These are phyloP conservation scores for Micromussa lordhowensis DNA, from an alignment of 92 coral and sea anemone genomes.

Conservation along the genomic window DNA sequence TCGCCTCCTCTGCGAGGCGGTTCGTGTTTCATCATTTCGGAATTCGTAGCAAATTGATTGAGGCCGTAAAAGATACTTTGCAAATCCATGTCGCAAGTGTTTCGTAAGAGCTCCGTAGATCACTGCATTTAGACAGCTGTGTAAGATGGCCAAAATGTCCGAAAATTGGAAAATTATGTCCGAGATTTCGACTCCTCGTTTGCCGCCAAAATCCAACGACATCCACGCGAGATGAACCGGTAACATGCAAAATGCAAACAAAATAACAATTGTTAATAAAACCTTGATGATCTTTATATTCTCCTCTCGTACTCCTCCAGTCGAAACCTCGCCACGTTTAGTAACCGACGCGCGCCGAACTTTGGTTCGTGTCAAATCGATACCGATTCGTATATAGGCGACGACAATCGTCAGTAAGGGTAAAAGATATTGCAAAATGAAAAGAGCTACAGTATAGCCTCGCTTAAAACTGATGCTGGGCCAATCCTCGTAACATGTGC, in stretches of 20 bases:
- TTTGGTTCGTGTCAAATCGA: constrained; percentile 67
- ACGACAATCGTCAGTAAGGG: constrained; percentile 75
- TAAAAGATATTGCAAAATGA: constrained; percentile 74
- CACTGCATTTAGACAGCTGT: constrained; percentile 79
- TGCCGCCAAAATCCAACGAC: constrained; percentile 78
- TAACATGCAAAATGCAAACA: constrained; percentile 76
- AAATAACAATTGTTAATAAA: constrained; percentile 70
- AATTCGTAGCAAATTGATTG: constrained; percentile 7
- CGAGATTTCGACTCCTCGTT: constrained; percentile 45
- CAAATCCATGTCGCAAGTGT: constrained; percentile 77
- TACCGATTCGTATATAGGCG: constrained; percentile 75
- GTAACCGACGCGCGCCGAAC: constrained; percentile 52
- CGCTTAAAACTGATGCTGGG: constrained; percentile 45
- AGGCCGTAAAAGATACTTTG: constrained; percentile 43
- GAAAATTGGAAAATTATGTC: constrained; percentile 63
- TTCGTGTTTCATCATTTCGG: neutral
- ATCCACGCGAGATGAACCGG: constrained; percentile 88
- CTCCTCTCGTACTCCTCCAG: constrained; percentile 65
- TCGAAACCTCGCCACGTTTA: constrained; percentile 41
- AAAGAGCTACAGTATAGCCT: constrained; percentile 67
- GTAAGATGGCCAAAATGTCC: constrained; percentile 72
- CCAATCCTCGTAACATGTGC: constrained; percentile 72
- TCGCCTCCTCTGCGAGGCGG: constrained; percentile 1
- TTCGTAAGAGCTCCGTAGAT: constrained; percentile 83
- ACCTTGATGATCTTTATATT: constrained; percentile 77